Base-by-base conservation (phyloP, 1,140 invertebrate species). In the Archivesica marissinica region DNA sequence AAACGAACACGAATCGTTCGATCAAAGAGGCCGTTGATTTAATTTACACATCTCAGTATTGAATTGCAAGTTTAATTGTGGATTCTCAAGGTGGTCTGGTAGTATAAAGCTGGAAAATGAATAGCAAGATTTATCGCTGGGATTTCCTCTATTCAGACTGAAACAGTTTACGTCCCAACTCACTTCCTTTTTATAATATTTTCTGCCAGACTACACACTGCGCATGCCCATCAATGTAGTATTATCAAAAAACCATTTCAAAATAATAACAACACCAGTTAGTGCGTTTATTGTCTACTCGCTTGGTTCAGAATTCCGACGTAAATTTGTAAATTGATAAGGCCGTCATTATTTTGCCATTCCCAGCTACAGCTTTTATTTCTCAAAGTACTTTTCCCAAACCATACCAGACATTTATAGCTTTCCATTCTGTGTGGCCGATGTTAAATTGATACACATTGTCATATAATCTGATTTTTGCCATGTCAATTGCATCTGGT, bases 11-110 rank as follows among this genome's bases (percentile, higher is more conserved):
- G 50, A 39, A 68, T 28, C 30, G 0, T 44, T 35, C 47, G 61
- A 77, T 78, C 72, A 85, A 85, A 85, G 82, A 56, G 25, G 41
- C n/a, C 39, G 13, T 25, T 77, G 56, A 77, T 85, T 77, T 85
- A 85, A 85, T 85, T 85, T 85, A 85, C 82, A 76, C 72, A 50
- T 77, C 74, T 47, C 35, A 25, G 50, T 85, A 85, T 85, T 70
- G 74, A 52, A 70, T 85, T 76, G 25, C 74, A 72, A 6, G 28
- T 85, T 85, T 85, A 85, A 85, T 85, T 33, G 56, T 25, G 28
- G 28, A 50, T 66, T 76, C 75, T 52, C 82, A 78, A 77, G 82
- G 74, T 85, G 82, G 82, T 85, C 82, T 74, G 52, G 75, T 6
- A 52, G 50, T 33, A 76, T 56, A 25, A 54, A 76, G 39, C 38